Base-by-base conservation (phyloP, 2,888 invertebrate species). In the Hyposoter didymator region DNA sequence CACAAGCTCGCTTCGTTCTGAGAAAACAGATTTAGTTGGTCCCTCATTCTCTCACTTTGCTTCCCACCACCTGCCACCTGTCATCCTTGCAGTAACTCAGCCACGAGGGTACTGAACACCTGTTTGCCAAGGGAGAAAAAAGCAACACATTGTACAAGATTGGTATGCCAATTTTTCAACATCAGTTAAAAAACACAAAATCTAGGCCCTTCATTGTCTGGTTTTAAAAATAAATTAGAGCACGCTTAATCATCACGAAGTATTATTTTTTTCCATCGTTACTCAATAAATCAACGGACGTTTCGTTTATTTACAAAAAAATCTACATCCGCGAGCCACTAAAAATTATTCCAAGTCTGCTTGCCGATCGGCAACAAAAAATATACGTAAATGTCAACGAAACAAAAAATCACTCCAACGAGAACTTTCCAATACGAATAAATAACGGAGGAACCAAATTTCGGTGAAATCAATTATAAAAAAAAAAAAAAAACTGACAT, bases 51-150 rank as follows among this genome's bases (percentile, higher is more conserved):
- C 66, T 59, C 66, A 62, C 59, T 64, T 45, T 72, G 72, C 55
- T 81, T 80, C 78, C 83, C 80, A 86, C 80, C 85, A 83, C 78
- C 74, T 81, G 81, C 85, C 82, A 83, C 49, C 85, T 86, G 85
- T 69, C 80, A 81, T 78, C 52, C 67, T 80, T 80, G 73, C 62
- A 52, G 45, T 76, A 84, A 76, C 72, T 62, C 52, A 74, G 75
- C 81, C 45, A 74, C 66, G 32, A n/a, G 62, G n/a, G 35, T 79
- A 84, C 69, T 19, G 78, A 86, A 81, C 85, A 86, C 80, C 85
- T 86, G 85, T 83, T 83, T 73, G 35, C 62, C 47, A 49, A 73
- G 49, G 45, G 49, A 75, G 47, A 75, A 55, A 76, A 73, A 45
- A 55, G 62, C 70, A 32, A 47, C 43, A 81, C 12, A 59, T 66